Evolutionary conservation across 2,888 invertebrate species (phyloP).

Genomic region (Odontocolon sp.): DNA sequence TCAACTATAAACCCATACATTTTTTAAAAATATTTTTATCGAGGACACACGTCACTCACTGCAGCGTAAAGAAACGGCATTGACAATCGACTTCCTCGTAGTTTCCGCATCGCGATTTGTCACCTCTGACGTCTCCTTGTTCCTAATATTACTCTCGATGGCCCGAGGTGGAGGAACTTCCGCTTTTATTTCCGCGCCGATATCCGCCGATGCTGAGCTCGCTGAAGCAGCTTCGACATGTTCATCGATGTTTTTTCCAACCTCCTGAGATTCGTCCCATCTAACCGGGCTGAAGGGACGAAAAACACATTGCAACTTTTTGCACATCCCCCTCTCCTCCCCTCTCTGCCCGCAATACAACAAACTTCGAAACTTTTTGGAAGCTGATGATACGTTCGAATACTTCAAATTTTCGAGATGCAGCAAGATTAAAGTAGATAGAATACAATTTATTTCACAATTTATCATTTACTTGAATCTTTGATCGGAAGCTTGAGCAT

Average conservation of each 20-base stretch:
- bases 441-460: background rate
- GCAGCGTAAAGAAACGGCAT: conserved; percentile 30
- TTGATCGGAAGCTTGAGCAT: conserved; percentile 59
- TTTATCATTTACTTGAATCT: conserved; percentile 62
- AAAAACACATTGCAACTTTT: conserved; percentile 27
- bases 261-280: conserved; percentile 67
- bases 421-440: too few species aligned
- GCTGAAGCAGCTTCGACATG: conserved; percentile 49
- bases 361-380: background rate
- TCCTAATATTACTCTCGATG: conserved; percentile 66
- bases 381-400: conserved; percentile 1
- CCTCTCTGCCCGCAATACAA: background rate
- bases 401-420: conserved; percentile 32
- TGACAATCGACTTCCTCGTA: conserved; percentile 22
- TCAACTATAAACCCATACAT: background rate
- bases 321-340: background rate
- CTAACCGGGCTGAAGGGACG: conserved; percentile 62
- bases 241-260: conserved; percentile 64
- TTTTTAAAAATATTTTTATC: background rate
- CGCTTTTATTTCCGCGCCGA: conserved; percentile 58
- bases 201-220: conserved; percentile 21
- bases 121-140: conserved; percentile 24
- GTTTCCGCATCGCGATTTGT: conserved; percentile 37
- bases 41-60: conserved; percentile 31
- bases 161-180: conserved; percentile 61